These are phyloP conservation scores for Myrmecophaga tridactyla DNA, from an alignment of 2,113 vertebrate species.

Conservation along the genomic window DNA sequence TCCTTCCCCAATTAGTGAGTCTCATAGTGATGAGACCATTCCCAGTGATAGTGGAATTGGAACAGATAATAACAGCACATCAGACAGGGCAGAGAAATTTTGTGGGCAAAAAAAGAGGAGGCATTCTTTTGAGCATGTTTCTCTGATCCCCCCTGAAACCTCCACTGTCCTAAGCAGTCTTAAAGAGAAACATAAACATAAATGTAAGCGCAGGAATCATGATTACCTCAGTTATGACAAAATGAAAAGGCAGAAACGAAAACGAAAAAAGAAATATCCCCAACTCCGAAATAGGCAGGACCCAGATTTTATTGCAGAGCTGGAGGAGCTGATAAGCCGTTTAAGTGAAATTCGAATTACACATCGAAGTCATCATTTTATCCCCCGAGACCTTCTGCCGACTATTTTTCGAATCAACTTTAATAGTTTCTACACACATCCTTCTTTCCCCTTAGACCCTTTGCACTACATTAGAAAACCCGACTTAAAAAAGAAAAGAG, in stretches of 20 bases:
- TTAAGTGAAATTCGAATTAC: conserved; percentile 93
- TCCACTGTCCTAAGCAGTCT: conserved; percentile 83
- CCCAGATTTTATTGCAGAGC: conserved; percentile 92
- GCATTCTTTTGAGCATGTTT: conserved; percentile 88
- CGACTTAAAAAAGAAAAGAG: conserved; percentile 92
- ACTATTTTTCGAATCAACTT: conserved; percentile 93
- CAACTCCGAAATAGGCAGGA: conserved; percentile 90
- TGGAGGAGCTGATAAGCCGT: conserved; percentile 92
- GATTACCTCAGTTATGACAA: conserved; percentile 92
- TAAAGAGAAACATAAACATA: conserved; percentile 95
- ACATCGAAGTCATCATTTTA: conserved; percentile 89
- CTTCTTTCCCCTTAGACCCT: conserved; percentile 89
- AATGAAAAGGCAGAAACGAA: conserved; percentile 94
- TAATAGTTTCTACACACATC: conserved; percentile 91
- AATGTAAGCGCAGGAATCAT: conserved; percentile 91
- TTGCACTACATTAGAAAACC: conserved; percentile 93
- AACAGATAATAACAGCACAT: conserved; percentile 94
- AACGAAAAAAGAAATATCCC: conserved; percentile 97
- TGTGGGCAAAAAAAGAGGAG: conserved; percentile 88
- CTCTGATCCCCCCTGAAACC: conserved; percentile 83
- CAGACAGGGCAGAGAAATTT: conserved; percentile 90
- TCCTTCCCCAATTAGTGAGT: conserved; percentile 96
- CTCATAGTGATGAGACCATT: conserved; percentile 94
- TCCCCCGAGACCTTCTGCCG: conserved; percentile 91
- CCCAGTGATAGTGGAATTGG: conserved; percentile 95